These are phyloP conservation scores for Melanchra persicariae DNA, from an alignment of 2,888 invertebrate genomes.

Conservation along the genomic window DNA sequence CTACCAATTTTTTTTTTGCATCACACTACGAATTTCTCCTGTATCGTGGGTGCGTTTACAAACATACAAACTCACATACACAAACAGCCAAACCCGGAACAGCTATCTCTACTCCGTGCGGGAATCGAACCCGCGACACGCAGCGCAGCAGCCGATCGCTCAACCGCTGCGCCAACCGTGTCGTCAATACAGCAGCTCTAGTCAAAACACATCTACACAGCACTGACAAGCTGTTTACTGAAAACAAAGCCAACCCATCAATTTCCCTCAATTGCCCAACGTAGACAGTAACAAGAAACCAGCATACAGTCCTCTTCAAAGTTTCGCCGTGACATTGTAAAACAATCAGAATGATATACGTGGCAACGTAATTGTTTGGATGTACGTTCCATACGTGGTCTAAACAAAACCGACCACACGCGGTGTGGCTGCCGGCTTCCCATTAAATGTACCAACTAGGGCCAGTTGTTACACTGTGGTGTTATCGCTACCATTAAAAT, in stretches of 20 bases:
- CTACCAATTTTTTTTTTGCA: too few species aligned
- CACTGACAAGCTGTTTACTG: slow-evolving; percentile 38
- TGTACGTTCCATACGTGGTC: slow-evolving; percentile 28
- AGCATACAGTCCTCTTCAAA: slow-evolving; percentile 39
- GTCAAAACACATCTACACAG: slow-evolving; percentile 42
- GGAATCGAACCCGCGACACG: too few species aligned
- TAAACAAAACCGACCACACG: slow-evolving; percentile 61
- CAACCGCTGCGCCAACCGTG: too few species aligned
- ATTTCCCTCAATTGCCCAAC: slow-evolving; percentile 35
- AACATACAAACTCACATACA: too few species aligned
- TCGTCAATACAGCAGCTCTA: neutral
- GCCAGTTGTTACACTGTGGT: slow-evolving; percentile 52
- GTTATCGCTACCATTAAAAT: slow-evolving; percentile 66
- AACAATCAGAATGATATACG: slow-evolving; percentile 57
- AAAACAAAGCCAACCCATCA: slow-evolving; percentile 46
- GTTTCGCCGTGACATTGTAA: slow-evolving; percentile 41
- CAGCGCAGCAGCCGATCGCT: too few species aligned
- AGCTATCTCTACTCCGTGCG: too few species aligned
- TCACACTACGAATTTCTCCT: too few species aligned
- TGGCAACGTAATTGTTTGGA: slow-evolving; percentile 42
- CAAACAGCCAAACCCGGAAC: too few species aligned
- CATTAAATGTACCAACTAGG: slow-evolving; percentile 62
- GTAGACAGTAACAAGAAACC: slow-evolving; percentile 44
- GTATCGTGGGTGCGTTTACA: too few species aligned
- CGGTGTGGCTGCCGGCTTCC: slow-evolving; percentile 37